phyloP scores from a whole-genome alignment of 2,797 vertebrate genomes.

The Phrynocephalus vlangalii region DNA sequence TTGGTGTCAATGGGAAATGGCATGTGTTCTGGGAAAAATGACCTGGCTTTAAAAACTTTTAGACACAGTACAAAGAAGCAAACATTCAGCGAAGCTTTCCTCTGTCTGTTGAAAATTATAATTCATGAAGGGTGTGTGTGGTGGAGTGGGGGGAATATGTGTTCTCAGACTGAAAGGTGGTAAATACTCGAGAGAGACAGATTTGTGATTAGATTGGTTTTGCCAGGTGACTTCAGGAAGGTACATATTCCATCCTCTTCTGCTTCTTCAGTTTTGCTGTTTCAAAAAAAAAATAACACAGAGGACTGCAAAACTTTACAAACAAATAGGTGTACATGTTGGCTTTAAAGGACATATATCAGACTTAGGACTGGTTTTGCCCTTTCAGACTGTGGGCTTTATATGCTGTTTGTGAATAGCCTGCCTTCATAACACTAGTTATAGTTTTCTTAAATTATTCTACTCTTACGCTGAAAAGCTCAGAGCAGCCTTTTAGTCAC shows the following conservation, averaged over 20 bases:
- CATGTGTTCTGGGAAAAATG: conserved; percentile 39
- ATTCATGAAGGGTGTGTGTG: not conserved
- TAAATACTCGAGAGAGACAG: not conserved
- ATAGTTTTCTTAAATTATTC: not conserved
- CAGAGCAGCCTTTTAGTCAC: not conserved
- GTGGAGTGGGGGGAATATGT: no score
- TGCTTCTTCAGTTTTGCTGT: not conserved
- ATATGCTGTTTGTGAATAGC: not conserved
- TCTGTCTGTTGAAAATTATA: conserved; percentile 28
- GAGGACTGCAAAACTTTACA: not conserved
- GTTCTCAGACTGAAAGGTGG: not conserved
- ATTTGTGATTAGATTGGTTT: conserved; percentile 6
- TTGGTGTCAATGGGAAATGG: conserved; percentile 30
- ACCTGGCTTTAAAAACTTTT: conserved; percentile 47
- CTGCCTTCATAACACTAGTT: not conserved
- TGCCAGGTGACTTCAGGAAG: not conserved
- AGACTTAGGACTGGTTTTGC: not conserved
- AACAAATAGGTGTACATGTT: not conserved
- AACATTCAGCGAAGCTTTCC: conserved; percentile 28
- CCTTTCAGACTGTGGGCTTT: not conserved
- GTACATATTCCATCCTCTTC: not conserved
- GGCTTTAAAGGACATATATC: not conserved
- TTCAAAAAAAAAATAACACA: not conserved
- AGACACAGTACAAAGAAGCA: conserved; percentile 39
- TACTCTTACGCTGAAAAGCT: not conserved